A percentile compares a stretch with the other conserved stretches of the same genome.
These are phyloP conservation scores for Acanthosoma haemorrhoidale DNA, from an alignment of 2,888 invertebrate species.

Conservation along the genomic window DNA sequence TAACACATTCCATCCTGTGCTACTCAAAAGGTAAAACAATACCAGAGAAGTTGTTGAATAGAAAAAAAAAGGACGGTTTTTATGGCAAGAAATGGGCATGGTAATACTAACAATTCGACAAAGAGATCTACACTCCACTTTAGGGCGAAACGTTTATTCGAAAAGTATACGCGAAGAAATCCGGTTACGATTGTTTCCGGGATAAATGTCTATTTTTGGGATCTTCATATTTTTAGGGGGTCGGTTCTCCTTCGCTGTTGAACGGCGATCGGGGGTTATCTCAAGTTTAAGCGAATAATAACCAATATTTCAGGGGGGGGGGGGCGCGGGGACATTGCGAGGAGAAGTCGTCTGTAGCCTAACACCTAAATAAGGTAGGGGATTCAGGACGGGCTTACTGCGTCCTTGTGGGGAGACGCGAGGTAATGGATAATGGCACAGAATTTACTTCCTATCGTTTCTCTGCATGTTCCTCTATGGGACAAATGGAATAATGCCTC, in stretches of 20 bases:
- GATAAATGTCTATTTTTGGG: not conserved
- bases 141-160: not conserved
- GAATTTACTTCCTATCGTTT: not conserved
- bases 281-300: constrained; percentile 24
- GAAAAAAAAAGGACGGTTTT: no score
- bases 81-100: not conserved
- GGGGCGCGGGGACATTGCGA: not conserved
- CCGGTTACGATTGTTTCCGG: constrained; percentile 16
- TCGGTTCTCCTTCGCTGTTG: no score
- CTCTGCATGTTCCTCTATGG: not conserved
- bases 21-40: no score
- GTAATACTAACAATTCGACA: constrained; percentile 1
- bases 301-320: not conserved
- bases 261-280: constrained; percentile 2
- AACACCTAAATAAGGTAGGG: no score
- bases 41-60: no score
- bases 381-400: not conserved
- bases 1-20: no score
- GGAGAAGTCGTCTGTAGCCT: no score
- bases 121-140: not conserved
- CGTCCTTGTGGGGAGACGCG: no score
- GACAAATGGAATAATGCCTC: not conserved
- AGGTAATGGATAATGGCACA: no score
- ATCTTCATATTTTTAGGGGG: constrained; percentile 18
- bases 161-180: not conserved